Evolutionary conservation across 2,797 vertebrate genomes (phyloP), one percentile per base, ranked within the genome.

Genomic region (Microctenopoma stevenorrisi): DNA sequence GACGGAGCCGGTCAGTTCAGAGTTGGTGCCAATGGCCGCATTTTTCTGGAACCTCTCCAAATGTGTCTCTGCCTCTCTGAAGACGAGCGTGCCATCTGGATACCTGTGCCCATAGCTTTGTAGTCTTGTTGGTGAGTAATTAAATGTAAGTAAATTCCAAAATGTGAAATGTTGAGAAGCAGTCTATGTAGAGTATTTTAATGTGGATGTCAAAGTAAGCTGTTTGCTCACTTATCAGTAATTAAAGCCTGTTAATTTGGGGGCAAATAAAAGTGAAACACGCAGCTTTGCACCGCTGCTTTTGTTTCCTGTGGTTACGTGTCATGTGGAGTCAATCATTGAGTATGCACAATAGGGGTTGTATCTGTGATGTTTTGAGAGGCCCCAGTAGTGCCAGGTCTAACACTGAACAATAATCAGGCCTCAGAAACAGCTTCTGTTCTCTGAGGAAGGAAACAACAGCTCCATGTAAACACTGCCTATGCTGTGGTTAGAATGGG

Each of bases 321-420:
- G 66, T 76, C 70, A 64, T 79, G 56, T 64, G 33, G 16, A 80
- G 84, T 91, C 61, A 83, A 84, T 91, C 78, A 87, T 88, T 81
- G 79, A 77, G 78, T 83, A 35, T 68, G 64, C 48, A 90, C 89
- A 91, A 85, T 76, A 60, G 65, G 48, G 74, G 66, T 72, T 86
- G 67, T 88, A 60, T 91, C 47, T 64, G 14, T 62, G 62, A 77
- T 80, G 47, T 81, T 78, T 73, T 79, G 75, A 68, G 50, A 66
- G 81, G 72, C 64, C 64, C 74, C 28, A 60, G 43, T 78, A 67
- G 82, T 82, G 51, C 72, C 76, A 79, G 72, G 61, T 81, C 80
- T 75, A 49, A 73, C 61, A 48, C 51, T 62, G 72, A 73, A 83
- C 63, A 84, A 79, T 68, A 76, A 73, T 64, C 50, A 55, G 63